Evolutionary conservation across 2,113 vertebrate genomes (phyloP).

Genomic region (Eolophus roseicapilla): DNA sequence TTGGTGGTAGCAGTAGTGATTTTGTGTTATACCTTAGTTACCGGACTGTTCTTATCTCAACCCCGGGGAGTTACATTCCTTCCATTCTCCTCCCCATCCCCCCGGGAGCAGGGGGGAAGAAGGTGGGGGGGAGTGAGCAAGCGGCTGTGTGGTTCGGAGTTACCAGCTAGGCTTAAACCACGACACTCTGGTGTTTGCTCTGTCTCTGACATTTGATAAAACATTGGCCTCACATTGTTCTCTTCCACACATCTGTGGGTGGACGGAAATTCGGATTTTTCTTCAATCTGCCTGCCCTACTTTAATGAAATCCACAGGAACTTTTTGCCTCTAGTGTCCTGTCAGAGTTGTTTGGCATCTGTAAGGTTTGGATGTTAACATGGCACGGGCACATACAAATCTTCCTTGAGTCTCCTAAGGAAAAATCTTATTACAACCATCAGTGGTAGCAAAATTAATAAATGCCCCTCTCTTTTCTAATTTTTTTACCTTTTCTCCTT

Average conservation of each 20-base stretch:
- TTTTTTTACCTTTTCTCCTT: background rate
- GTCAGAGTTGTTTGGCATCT: background rate
- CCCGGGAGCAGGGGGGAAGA: no score
- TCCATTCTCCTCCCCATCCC: no score
- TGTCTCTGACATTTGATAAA: background rate
- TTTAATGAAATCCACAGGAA: background rate
- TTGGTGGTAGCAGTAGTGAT: no score
- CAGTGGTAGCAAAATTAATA: background rate
- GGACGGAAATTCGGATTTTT: background rate
- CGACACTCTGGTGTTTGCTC: accelerated
- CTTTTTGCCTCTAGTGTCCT: background rate
- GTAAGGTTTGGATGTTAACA: background rate
- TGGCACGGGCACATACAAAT: accelerated
- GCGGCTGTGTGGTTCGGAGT: no score
- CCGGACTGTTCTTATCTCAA: no score
- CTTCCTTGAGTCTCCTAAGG: background rate
- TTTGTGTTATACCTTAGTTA: no score
- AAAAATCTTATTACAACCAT: accelerated
- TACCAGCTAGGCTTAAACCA: no score
- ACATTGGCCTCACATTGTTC: background rate
- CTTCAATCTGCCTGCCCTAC: background rate
- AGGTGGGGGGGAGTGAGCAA: no score
- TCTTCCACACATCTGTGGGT: background rate
- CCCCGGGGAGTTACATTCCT: no score
- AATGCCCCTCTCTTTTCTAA: background rate